Conservation (phyloP, 2,797 vertebrate genomes). For the Nothura maculosa region DNA sequence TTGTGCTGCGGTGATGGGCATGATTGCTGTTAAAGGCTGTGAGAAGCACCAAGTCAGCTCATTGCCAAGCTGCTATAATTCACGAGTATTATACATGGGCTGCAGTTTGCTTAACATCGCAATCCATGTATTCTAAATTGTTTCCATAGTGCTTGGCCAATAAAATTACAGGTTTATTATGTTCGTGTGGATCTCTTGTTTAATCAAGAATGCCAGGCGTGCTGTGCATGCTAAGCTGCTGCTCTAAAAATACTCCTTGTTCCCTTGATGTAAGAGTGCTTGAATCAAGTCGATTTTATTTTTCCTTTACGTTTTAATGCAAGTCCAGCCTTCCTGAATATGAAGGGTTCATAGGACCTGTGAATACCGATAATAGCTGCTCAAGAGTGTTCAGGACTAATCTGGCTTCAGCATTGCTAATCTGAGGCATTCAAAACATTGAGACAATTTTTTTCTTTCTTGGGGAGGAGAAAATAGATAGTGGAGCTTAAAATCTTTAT, state of each 20-base stretch:
- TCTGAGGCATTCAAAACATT: neutral
- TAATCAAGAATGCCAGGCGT: slow-evolving; percentile 39
- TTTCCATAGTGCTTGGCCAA: slow-evolving; percentile 59
- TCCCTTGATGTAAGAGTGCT: neutral
- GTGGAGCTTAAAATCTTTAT: neutral
- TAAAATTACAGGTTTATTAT: slow-evolving; percentile 73
- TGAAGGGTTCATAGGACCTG: neutral
- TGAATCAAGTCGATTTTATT: slow-evolving; percentile 35
- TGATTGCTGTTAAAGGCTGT: slow-evolving; percentile 37
- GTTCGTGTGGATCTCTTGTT: slow-evolving; percentile 24
- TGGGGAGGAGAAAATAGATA: neutral
- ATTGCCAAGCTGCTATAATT: slow-evolving; percentile 58
- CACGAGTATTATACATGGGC: slow-evolving; percentile 23
- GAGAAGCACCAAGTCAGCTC: slow-evolving; percentile 63
- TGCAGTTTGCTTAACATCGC: slow-evolving; percentile 62
- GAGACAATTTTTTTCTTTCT: neutral
- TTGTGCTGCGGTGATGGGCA: slow-evolving; percentile 29
- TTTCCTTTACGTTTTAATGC: slow-evolving; percentile 34
- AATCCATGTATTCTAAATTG: slow-evolving; percentile 50
- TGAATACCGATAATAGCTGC: neutral
- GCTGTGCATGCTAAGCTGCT: slow-evolving; percentile 4
- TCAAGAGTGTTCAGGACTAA: neutral
- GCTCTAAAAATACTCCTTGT: slow-evolving; percentile 41
- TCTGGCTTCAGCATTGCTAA: neutral
- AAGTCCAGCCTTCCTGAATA: slow-evolving; percentile 1